These are phyloP conservation scores for Podarcis muralis DNA, from an alignment of 2,113 vertebrate genomes.

Conservation along the genomic window DNA sequence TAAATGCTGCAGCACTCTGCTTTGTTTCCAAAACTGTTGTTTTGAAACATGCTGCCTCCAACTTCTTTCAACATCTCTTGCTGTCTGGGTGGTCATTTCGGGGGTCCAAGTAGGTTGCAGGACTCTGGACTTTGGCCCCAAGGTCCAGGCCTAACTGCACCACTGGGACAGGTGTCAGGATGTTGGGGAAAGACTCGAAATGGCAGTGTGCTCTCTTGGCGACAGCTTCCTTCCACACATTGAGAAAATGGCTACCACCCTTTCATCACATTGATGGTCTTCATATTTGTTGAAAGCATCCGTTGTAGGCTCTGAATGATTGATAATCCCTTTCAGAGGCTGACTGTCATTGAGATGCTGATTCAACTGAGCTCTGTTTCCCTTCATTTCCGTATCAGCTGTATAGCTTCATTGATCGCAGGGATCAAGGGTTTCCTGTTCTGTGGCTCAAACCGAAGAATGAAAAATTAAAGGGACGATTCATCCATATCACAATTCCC, in stretches of 20 bases:
- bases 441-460: not conserved
- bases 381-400: not conserved
- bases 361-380: not conserved
- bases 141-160: too few species aligned
- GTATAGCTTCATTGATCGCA: not conserved
- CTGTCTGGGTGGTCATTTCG: too few species aligned
- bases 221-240: not conserved
- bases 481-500: not conserved
- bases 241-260: not conserved
- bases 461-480: not conserved
- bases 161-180: too few species aligned
- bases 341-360: not conserved
- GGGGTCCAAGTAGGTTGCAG: too few species aligned
- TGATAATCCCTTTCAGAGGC: not conserved
- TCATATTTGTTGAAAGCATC: conserved; percentile 6
- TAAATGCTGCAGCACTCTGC: too few species aligned
- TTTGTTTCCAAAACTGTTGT: too few species aligned
- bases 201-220: too few species aligned
- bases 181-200: too few species aligned
- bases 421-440: not conserved
- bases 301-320: conserved; percentile 25
- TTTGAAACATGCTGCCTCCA: too few species aligned
- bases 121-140: too few species aligned
- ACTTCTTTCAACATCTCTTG: too few species aligned
- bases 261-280: not conserved